Evolutionary conservation across 2,888 invertebrate genomes (phyloP), one percentile per base, ranked within the genome.

Genomic region (Lasius platythorax): DNA sequence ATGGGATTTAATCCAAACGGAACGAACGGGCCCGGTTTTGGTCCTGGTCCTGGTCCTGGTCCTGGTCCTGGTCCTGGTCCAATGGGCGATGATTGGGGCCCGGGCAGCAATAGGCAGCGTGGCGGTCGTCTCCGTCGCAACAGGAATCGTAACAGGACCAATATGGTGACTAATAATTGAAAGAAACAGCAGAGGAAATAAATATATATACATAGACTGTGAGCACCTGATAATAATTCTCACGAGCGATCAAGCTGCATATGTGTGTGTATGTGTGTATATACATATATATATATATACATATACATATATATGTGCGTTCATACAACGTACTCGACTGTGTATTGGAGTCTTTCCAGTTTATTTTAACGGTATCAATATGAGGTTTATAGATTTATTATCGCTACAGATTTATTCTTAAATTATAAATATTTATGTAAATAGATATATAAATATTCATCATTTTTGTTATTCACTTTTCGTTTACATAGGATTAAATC

Each of bases 131-230:
- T 92, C 3, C 89, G 94, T 1, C 87, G 94, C 30, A 37, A 37
- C 37, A 89, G 94, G 66, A 94, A 94, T 87, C 91, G 94, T 43
- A 93, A 93, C 64, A 92, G 94, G 82, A 92, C 92, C 33, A 92
- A 93, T 64, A 84, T 90, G 43, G 92, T 89, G 74, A 86, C 90
- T 66, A 92, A 91, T 82, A 93, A 91, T 81, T 87, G 37, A 81
- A 92, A 73, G 88, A 91, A 56, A 92, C 37, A 46, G 79, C 91
- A 93, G 53, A 91, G 91, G 43, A 89, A 90, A 70, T 12, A 56
- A 85, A 53, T 89, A 87, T 88, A 87, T 88, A 90, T 90, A 90
- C 89, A 67, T 85, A 85, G 82, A 63, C 56, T 11, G 56, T 56
- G 86, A 89, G 87, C 90, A 90, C 90, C 91, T 91, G 91, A 88